These are phyloP conservation scores for Drosophila nikananu DNA, from an alignment of 1,140 invertebrate genomes.

Conservation along the genomic window DNA sequence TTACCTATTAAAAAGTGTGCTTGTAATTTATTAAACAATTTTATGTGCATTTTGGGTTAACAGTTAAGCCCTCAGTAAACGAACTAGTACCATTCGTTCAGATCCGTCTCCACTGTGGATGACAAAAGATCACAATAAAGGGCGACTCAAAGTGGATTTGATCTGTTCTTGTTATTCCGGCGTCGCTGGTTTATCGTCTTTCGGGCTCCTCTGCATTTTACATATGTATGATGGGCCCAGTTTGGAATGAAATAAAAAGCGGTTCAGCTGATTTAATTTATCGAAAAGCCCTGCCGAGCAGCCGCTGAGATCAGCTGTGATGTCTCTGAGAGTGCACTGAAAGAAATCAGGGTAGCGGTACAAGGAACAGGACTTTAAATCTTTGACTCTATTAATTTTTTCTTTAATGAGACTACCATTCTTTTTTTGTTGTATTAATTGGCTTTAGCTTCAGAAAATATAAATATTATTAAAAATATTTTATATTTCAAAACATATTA, in stretches of 20 bases:
- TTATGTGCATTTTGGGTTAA: background rate
- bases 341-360: background rate
- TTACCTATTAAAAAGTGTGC: background rate
- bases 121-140: conserved; percentile 22
- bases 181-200: conserved; percentile 15
- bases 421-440: background rate
- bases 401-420: background rate
- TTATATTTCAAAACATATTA: no score
- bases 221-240: conserved; percentile 2
- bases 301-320: conserved; percentile 29
- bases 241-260: conserved; percentile 31
- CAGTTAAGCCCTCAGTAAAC: no score
- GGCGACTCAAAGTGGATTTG: conserved; percentile 15
- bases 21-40: background rate
- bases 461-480: no score
- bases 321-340: conserved; percentile 3
- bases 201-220: conserved; percentile 2
- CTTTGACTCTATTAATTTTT: background rate
- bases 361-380: background rate
- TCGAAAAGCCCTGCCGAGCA: conserved; percentile 10
- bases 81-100: background rate
- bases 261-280: conserved; percentile 46
- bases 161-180: conserved; percentile 11
- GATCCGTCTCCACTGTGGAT: background rate
- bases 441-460: no score